Base-by-base conservation (phyloP, 2,113 vertebrate genomes). In the Etheostoma spectabile region DNA sequence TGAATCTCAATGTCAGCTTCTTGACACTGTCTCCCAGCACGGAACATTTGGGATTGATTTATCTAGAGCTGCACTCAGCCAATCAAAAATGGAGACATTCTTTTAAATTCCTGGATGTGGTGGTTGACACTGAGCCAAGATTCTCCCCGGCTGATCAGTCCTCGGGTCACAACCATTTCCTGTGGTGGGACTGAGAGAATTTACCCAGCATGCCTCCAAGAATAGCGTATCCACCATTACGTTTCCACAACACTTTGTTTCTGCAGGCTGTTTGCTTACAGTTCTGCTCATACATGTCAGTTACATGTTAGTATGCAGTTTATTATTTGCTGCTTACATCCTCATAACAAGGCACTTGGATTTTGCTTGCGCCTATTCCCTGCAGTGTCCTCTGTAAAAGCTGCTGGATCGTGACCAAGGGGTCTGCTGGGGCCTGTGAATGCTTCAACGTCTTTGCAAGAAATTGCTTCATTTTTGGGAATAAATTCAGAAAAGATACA, bases 131-230 rank as follows among this genome's bases (percentile, higher is more conserved):
- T 0, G 10, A 13, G 91, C 92, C 90, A 93, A 90, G 73, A 83
- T 88, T 72, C 80, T 86, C 82, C 72, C 67, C 45, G 69, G 85
- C 86, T 88, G 88, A 91, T 90, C 85, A 69, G 88, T 70, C 83
- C 84, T 75, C 63, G 82, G 91, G 91, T 93, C 92, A 91, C 68
- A 93, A 88, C 89, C 75, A 91, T 92, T 94, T 94, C 93, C 93
- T 93, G 92, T 92, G 70, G 87, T 81, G 83, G 78, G 86, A 83
- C 59, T 51, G 15, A 67, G 70, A 89, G 82, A 85, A 78, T 86
- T 79, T 80, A 79, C 68, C 79, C 78, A 61, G 46, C 76, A 61
- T 71, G 74, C 55, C 62, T 88, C 86, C 73, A 77, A 87, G 77
- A 90, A 87, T 89, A 87, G 82, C 60, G 1, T 24, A 22, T 75